Percentiles rank a stretch among this genome's conserved stretches.
Evolutionary conservation across 2,113 vertebrate genomes (phyloP).

Genomic region (Gymnorhina tibicen): DNA sequence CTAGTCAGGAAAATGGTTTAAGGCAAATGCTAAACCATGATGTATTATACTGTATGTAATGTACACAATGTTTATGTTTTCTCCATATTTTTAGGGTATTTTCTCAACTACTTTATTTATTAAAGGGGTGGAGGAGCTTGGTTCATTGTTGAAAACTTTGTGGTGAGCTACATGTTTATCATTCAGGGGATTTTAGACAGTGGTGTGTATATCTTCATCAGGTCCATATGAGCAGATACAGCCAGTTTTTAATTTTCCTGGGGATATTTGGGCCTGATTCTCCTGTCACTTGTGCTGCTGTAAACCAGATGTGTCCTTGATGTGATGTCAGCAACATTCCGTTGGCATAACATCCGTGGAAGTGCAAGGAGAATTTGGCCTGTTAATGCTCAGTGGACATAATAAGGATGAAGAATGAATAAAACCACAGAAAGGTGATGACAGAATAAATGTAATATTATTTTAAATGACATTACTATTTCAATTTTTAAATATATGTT

Average conservation of each 20-base stretch:
- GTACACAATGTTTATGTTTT: background rate
- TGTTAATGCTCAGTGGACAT: background rate
- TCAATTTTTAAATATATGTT: constrained; percentile 69
- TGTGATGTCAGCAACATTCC: background rate
- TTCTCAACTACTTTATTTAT: background rate
- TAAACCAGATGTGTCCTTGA: background rate
- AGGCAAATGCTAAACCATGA: background rate
- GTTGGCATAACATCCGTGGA: background rate
- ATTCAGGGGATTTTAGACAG: constrained; percentile 55
- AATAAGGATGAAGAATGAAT: background rate
- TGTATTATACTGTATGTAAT: background rate
- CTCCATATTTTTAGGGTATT: background rate
- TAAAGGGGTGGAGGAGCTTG: background rate
- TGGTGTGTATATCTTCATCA: too few species aligned
- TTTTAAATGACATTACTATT: constrained; percentile 69
- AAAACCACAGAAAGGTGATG: constrained; percentile 32
- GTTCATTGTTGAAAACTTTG: background rate
- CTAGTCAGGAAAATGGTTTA: background rate
- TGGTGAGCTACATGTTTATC: constrained; percentile 64
- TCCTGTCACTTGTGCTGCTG: background rate
- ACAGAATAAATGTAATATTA: constrained; percentile 69
- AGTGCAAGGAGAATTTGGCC: background rate
- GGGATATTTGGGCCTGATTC: background rate
- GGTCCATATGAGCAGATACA: background rate
- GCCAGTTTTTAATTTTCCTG: background rate